Evolutionary conservation across 2,113 vertebrate genomes (phyloP).

Genomic region (Chloropsis cyanopogon): DNA sequence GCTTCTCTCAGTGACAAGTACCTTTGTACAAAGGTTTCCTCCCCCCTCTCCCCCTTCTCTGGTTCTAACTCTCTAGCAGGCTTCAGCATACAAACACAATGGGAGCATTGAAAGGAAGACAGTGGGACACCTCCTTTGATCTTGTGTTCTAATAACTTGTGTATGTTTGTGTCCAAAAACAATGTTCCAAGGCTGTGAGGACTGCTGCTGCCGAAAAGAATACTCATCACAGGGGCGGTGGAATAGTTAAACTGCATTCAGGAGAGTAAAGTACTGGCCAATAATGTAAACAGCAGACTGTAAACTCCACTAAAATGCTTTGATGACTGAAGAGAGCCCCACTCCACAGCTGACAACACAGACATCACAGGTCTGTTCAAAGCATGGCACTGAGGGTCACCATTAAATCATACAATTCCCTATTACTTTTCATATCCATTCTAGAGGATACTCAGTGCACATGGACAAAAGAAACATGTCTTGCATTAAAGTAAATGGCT

Average conservation of each 20-base stretch:
- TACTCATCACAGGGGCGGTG: slow-evolving; percentile 17
- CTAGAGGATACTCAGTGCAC: not conserved
- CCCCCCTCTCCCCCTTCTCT: slow-evolving; percentile 16
- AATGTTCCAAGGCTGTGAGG: slow-evolving; percentile 75
- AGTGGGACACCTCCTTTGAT: slow-evolving; percentile 78
- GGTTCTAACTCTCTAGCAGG: slow-evolving; percentile 69
- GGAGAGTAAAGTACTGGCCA: slow-evolving; percentile 27
- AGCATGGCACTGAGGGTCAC: slow-evolving; percentile 25
- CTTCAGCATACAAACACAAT: slow-evolving; percentile 76
- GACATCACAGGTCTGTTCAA: not conserved
- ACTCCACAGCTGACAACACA: not conserved
- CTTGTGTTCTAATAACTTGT: slow-evolving; percentile 83
- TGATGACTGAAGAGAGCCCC: slow-evolving; percentile 12
- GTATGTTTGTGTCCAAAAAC: slow-evolving; percentile 87
- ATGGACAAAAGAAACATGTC: not conserved
- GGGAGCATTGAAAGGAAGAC: slow-evolving; percentile 77
- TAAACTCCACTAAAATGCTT: slow-evolving; percentile 32
- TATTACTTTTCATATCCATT: slow-evolving; percentile 12
- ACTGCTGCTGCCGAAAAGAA: slow-evolving; percentile 37
- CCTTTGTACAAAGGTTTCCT: slow-evolving; percentile 71
- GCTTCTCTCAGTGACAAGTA: slow-evolving; percentile 74
- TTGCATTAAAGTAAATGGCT: not conserved
- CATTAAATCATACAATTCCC: not conserved
- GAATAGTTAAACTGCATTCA: slow-evolving; percentile 39
- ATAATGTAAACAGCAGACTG: slow-evolving; percentile 37